Evolutionary conservation across 1,140 invertebrate species (phyloP).

Genomic region (Megalopta genalis): DNA sequence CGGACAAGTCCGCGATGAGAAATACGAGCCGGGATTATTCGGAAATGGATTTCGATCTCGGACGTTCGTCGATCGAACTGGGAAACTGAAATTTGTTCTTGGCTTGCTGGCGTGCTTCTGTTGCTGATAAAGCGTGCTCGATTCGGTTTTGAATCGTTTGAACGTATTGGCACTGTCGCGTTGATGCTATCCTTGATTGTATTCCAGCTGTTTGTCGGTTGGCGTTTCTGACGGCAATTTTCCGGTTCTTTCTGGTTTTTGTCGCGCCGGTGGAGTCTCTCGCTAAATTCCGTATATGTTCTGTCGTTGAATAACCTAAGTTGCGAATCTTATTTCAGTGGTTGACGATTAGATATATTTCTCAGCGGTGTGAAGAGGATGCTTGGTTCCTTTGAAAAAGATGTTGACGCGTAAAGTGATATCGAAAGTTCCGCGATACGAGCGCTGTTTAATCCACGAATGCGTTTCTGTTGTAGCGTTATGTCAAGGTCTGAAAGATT

Average conservation of each 20-base stretch:
- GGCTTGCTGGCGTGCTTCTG: conserved; percentile 30
- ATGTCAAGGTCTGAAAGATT: background rate
- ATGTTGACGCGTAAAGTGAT: conserved; percentile 50
- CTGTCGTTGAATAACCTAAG: background rate
- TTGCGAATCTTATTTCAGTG: background rate
- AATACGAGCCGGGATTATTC: conserved; percentile 46
- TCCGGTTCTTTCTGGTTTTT: conserved; percentile 1
- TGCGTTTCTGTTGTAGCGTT: background rate
- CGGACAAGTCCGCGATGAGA: conserved; percentile 30
- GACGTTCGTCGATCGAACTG: conserved; percentile 7
- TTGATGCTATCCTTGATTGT: background rate
- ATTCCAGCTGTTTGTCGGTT: background rate
- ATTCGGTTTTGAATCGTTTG: background rate
- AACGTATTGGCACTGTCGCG: conserved; percentile 19
- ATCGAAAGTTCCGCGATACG: background rate
- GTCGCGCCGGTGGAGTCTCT: conserved; percentile 19
- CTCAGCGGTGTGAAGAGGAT: background rate
- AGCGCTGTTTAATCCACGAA: conserved; percentile 41
- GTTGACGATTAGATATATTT: background rate
- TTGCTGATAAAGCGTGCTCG: background rate
- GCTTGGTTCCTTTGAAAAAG: conserved; percentile 10
- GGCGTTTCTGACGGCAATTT: background rate
- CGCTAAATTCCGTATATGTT: background rate
- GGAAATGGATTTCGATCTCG: conserved; percentile 9
- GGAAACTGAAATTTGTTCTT: background rate